These are phyloP conservation scores for Cheracebus regulus DNA, from an alignment of 2,797 vertebrate genomes.

Conservation along the genomic window DNA sequence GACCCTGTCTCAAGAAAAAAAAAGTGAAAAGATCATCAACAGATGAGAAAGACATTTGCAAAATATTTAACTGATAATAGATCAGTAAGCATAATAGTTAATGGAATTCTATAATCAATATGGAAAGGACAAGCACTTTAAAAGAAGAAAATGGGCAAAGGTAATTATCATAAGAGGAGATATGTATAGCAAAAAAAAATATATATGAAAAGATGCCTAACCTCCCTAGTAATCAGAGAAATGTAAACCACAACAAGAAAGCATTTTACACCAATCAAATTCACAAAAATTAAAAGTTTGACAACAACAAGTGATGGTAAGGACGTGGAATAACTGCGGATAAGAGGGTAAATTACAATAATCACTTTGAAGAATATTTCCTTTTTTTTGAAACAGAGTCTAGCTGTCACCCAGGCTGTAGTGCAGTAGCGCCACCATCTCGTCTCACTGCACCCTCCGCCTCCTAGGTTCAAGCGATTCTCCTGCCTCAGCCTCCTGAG, in stretches of 20 bases:
- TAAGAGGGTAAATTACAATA: not conserved
- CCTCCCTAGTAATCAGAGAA: not conserved
- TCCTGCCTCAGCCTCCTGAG: not conserved
- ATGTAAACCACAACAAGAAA: not conserved
- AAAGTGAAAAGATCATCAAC: not conserved
- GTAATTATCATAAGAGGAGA: not conserved
- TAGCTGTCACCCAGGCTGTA: too few species aligned
- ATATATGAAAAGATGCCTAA: not conserved
- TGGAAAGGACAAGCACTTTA: not conserved
- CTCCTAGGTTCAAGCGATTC: not conserved
- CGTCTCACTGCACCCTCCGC: too few species aligned
- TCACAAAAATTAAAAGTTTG: not conserved
- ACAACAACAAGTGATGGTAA: not conserved
- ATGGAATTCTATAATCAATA: not conserved
- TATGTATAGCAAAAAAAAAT: not conserved
- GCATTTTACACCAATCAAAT: not conserved
- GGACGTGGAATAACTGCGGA: not conserved
- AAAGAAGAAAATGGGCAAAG: not conserved
- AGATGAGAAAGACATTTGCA: not conserved
- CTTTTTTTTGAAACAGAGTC: too few species aligned
- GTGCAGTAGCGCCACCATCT: too few species aligned
- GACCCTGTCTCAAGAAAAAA: not conserved
- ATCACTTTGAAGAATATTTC: not conserved
- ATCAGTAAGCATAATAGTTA: not conserved
- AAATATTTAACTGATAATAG: constrained; percentile 1